Conservation (phyloP, 2,888 invertebrate genomes). For the Globia sparganii region DNA sequence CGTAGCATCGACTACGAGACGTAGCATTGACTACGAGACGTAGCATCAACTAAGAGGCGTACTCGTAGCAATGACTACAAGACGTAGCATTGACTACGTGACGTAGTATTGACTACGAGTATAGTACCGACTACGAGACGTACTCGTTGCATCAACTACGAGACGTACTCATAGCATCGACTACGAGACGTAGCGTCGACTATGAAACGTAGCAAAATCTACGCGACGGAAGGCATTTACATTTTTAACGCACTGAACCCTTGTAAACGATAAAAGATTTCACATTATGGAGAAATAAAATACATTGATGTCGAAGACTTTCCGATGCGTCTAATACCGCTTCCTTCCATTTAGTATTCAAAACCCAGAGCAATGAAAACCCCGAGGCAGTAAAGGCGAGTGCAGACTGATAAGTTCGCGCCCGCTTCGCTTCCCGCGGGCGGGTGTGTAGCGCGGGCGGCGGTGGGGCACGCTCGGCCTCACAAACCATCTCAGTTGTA, state of each 20-base stretch:
- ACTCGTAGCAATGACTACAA: not conserved
- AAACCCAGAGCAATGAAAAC: slow-evolving; percentile 49
- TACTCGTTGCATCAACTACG: not conserved
- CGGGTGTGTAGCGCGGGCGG: not conserved
- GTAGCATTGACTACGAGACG: not conserved
- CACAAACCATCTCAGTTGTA: slow-evolving; percentile 41
- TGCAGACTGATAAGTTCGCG: slow-evolving; percentile 35
- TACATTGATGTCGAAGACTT: not conserved
- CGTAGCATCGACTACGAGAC: not conserved
- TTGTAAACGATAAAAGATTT: not conserved
- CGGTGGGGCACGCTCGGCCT: slow-evolving; percentile 19
- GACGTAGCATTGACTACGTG: not conserved
- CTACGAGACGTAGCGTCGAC: not conserved
- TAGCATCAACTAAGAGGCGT: not conserved
- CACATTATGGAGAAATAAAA: not conserved
- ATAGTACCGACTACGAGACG: too few relatives aligned
- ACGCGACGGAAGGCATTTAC: not conserved
- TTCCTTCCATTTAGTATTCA: slow-evolving; percentile 40
- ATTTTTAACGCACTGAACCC: not conserved
- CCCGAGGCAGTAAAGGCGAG: slow-evolving; percentile 33
- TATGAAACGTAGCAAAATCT: not conserved
- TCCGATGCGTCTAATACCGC: slow-evolving; percentile 14
- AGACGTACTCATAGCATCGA: too few relatives aligned
- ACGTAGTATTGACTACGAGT: not conserved
- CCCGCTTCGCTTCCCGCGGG: not conserved